Evolutionary conservation across 2,113 vertebrate species (phyloP).

Genomic region (Athene cunicularia): DNA sequence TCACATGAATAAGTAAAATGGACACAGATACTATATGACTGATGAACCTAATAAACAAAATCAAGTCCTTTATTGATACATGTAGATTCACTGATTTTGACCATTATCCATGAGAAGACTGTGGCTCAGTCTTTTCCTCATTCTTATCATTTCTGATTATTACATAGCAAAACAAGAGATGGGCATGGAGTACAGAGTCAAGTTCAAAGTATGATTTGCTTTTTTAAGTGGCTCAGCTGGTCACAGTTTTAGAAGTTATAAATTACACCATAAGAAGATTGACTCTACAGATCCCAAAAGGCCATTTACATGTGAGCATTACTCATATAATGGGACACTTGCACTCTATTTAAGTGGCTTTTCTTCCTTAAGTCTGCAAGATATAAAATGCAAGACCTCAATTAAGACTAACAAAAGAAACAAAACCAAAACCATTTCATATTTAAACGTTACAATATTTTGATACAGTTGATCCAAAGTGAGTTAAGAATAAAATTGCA

Average conservation of each 20-base stretch:
- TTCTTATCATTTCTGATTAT: not conserved
- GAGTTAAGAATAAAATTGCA: not conserved
- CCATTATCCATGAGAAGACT: not conserved
- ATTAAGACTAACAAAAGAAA: not conserved
- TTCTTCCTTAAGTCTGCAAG: not conserved
- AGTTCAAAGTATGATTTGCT: not conserved
- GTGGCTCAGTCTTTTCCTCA: not conserved
- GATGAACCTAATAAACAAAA: not conserved
- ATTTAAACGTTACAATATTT: not conserved
- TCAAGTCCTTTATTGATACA: not conserved
- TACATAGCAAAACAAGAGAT: not conserved
- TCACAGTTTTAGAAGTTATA: not conserved
- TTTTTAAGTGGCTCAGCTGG: not conserved
- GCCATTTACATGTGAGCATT: not conserved
- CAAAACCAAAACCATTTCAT: not conserved
- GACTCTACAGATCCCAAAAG: not conserved
- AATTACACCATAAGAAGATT: not conserved
- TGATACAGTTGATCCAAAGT: not conserved
- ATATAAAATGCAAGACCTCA: not conserved
- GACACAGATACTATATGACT: not conserved
- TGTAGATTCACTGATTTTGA: not conserved
- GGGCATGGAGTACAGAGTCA: not conserved
- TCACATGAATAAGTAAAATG: not conserved
- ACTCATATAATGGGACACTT: not conserved
- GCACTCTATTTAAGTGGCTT: not conserved